phyloP scores from a whole-genome alignment of 2,797 vertebrate genomes.

The Gorsachius magnificus region DNA sequence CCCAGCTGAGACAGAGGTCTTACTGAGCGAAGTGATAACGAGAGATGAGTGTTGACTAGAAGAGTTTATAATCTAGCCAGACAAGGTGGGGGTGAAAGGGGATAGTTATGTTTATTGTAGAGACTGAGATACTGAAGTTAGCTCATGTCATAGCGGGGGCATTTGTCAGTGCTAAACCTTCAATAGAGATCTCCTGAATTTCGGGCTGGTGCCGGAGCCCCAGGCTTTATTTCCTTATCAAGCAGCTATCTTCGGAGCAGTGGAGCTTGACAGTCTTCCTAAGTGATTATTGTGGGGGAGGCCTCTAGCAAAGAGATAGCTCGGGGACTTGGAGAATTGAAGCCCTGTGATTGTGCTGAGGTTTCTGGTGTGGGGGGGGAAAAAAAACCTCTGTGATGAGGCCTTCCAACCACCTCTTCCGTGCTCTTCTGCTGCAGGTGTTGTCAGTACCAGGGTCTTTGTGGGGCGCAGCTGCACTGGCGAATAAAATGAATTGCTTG shows the following conservation, averaged over 20 bases:
- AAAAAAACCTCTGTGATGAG: fast-evolving
- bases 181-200: not conserved
- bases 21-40: not conserved
- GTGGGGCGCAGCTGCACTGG: not conserved
- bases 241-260: not conserved
- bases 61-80: slow-evolving; percentile 23
- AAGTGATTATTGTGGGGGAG: not conserved
- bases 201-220: not conserved
- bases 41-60: not conserved
- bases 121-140: not conserved
- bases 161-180: slow-evolving; percentile 12
- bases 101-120: slow-evolving; percentile 2
- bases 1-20: slow-evolving; percentile 21
- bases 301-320: not conserved
- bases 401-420: not conserved
- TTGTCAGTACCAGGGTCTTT: not conserved
- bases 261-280: slow-evolving; percentile 6
- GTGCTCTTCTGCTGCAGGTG: not conserved
- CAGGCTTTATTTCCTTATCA: slow-evolving; percentile 8
- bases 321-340: not conserved
- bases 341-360: not conserved
- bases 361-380: not conserved
- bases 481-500: not conserved
- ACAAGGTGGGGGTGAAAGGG: slow-evolving; percentile 12
- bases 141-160: not conserved